Conservation (phyloP, 1,140 invertebrate species). For the Drosophila elegans region DNA sequence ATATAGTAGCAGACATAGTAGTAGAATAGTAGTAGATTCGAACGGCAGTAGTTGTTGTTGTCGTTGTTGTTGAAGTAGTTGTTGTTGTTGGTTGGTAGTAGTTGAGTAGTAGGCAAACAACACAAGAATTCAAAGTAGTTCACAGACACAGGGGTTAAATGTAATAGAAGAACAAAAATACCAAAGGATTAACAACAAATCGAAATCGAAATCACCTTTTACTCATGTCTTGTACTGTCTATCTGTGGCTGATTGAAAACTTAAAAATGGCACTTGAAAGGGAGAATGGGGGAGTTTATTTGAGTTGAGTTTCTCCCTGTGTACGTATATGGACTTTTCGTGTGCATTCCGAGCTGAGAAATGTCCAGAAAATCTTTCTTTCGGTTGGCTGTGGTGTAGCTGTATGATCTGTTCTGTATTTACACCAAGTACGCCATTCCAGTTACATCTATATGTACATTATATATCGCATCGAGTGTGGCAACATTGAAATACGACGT, state of each 20-base stretch:
- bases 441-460: slow-evolving; percentile 41
- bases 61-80: slow-evolving; percentile 32
- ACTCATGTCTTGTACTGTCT: slow-evolving; percentile 25
- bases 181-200: slow-evolving; percentile 50
- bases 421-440: slow-evolving; percentile 31
- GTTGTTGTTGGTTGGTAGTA: slow-evolving; percentile 36
- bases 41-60: slow-evolving; percentile 40
- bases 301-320: background rate
- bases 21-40: slow-evolving; percentile 39
- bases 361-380: slow-evolving; percentile 20
- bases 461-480: slow-evolving; percentile 31
- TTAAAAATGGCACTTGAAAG: slow-evolving; percentile 8
- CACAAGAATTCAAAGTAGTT: slow-evolving; percentile 60
- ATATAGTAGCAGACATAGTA: slow-evolving; percentile 34
- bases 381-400: slow-evolving; percentile 17
- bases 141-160: slow-evolving; percentile 67
- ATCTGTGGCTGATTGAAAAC: slow-evolving; percentile 21
- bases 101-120: slow-evolving; percentile 58
- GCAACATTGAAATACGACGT: slow-evolving; percentile 43
- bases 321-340: background rate
- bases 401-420: slow-evolving; percentile 21
- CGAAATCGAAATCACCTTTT: slow-evolving; percentile 35
- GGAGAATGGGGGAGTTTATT: slow-evolving; percentile 1
- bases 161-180: slow-evolving; percentile 74
- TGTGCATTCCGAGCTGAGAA: slow-evolving; percentile 20